Evolutionary conservation across 2,113 vertebrate species (phyloP).

Genomic region (Penelope pileata): DNA sequence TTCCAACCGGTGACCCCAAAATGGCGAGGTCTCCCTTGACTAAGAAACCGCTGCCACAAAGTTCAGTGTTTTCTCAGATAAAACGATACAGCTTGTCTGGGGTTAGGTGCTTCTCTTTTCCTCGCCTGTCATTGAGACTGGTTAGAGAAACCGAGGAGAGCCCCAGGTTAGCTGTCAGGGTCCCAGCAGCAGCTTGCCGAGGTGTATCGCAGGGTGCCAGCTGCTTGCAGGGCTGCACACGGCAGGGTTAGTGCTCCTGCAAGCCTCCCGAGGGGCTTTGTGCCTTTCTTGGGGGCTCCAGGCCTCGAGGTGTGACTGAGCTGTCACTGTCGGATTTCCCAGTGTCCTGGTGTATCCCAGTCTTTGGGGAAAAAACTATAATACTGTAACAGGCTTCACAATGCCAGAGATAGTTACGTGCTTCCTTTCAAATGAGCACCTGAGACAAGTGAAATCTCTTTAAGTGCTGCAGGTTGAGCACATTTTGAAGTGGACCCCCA

Average conservation of each 20-base stretch:
- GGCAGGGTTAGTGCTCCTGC: too few species aligned
- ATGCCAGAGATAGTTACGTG: rapidly evolving
- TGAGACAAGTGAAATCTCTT: background rate
- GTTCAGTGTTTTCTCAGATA: too few species aligned
- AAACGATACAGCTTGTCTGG: too few species aligned
- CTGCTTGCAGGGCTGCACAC: too few species aligned
- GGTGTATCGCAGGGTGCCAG: rapidly evolving
- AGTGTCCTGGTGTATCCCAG: rapidly evolving
- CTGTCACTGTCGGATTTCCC: background rate
- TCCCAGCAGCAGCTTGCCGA: too few species aligned
- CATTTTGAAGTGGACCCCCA: background rate
- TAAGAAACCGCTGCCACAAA: too few species aligned
- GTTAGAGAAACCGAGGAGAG: too few species aligned
- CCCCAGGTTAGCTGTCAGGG: background rate
- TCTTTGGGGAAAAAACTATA: background rate
- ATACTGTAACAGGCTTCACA: background rate
- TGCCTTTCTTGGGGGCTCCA: background rate
- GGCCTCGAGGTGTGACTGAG: rapidly evolving
- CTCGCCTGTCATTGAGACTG: too few species aligned
- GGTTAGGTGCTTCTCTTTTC: too few species aligned
- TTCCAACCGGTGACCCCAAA: too few species aligned
- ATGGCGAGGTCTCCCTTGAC: too few species aligned
- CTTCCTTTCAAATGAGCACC: background rate
- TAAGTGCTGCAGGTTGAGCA: background rate
- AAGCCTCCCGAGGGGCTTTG: background rate